Evolutionary conservation across 1,140 invertebrate species (phyloP).

Genomic region (Macrosteles quadrilineatus): DNA sequence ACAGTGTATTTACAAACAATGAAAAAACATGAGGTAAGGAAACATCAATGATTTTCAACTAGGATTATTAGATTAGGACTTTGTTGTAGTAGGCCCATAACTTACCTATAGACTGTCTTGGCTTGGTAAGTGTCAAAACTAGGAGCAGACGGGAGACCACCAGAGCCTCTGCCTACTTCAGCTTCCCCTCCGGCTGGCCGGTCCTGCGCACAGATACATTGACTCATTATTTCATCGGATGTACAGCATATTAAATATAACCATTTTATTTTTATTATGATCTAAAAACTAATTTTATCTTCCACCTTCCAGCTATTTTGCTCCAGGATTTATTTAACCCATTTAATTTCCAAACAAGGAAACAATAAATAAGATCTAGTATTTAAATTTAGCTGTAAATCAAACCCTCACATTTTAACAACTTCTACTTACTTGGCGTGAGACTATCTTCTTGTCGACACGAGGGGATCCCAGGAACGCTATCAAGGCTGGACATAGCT

Average conservation of each 20-base stretch:
- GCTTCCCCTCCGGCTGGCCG: slow-evolving; percentile 50
- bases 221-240: too few relatives aligned
- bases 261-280: too few relatives aligned
- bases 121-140: slow-evolving; percentile 76
- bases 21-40: slow-evolving; percentile 2
- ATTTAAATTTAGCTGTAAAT: too few relatives aligned
- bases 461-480: slow-evolving; percentile 80
- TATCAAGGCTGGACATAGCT: slow-evolving; percentile 85
- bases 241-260: too few relatives aligned
- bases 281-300: too few relatives aligned
- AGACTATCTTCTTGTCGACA: slow-evolving; percentile 71
- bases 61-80: too few relatives aligned
- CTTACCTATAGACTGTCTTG: slow-evolving; percentile 82
- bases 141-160: slow-evolving; percentile 68
- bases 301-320: too few relatives aligned
- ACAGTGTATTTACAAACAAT: too few relatives aligned
- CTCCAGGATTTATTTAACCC: too few relatives aligned
- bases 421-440: slow-evolving; percentile 59
- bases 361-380: too few relatives aligned
- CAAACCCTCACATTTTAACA: too few relatives aligned
- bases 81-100: slow-evolving; percentile 18
- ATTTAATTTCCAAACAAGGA: too few relatives aligned
- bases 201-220: slow-evolving; percentile 39
- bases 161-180: slow-evolving; percentile 65
- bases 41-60: neutral